Conservation (phyloP, 2,888 invertebrate genomes). For the Leptothorax acervorum region DNA sequence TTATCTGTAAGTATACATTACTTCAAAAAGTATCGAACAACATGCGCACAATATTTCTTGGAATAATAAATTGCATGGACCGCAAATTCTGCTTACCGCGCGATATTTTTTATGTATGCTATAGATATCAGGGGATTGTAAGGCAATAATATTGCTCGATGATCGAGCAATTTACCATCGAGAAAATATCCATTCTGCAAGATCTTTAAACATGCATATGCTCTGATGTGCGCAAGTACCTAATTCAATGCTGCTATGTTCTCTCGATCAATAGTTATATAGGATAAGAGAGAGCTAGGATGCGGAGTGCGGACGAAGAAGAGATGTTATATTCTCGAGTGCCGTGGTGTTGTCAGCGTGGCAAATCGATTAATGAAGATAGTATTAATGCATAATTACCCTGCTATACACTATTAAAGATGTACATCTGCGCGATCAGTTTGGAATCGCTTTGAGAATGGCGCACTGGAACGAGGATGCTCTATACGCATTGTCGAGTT, state of each 20-base stretch:
- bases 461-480: slow-evolving; percentile 30
- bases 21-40: background rate
- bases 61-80: slow-evolving; percentile 8
- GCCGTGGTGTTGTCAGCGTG: background rate
- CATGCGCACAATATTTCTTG: background rate
- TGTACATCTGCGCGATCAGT: background rate
- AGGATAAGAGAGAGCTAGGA: background rate
- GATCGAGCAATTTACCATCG: slow-evolving; percentile 19
- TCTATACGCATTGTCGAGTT: slow-evolving; percentile 28
- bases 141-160: background rate
- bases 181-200: background rate
- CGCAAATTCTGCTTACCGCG: background rate
- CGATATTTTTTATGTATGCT: background rate
- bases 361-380: slow-evolving; percentile 10
- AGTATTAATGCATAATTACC: slow-evolving; percentile 25
- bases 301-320: background rate
- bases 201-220: slow-evolving; percentile 38
- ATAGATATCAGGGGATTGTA: background rate
- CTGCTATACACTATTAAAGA: background rate
- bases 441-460: background rate
- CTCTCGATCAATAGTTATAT: slow-evolving; percentile 27
- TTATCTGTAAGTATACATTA: background rate
- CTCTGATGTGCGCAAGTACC: background rate
- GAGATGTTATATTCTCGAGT: background rate
- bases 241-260: background rate